Evolutionary conservation across 2,113 vertebrate species (phyloP), one percentile per base, ranked within the genome.

Genomic region (Miniopterus natalensis): DNA sequence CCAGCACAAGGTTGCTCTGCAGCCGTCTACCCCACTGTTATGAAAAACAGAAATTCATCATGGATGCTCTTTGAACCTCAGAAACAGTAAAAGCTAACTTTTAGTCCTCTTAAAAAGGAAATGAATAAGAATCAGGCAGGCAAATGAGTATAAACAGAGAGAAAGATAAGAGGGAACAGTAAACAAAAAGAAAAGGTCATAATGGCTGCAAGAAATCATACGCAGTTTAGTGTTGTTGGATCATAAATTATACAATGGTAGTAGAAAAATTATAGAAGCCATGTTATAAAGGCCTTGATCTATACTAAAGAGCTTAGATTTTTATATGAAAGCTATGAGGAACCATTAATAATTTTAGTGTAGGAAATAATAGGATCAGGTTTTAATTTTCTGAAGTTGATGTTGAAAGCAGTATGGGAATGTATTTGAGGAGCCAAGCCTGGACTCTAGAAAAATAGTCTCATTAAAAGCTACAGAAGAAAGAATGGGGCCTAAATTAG

Each of bases 371-470:
- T 70, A 47, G 23, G 8, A 77, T 81, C 45, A 61, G 42, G 77
- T 40, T 89, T 92, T 49, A 77, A 73, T 61, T 94, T 81, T 66
- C 36, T 55, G 73, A 90, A 95, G 49, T 42, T 74, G 59, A 90
- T 61, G 29, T 92, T 94, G 70, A 53, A 94, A 85, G 31, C 13
- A 53, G 11, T 73, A 63, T 78, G 47, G 8, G 40, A 73, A 11
- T 73, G 29, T 86, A 74, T 8, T 14, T 86, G 66, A 85, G 45
- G 27, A 25, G 4, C 13, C 25, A 70, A 71, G 7, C 40, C 18
- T 78, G 1, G 49, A 75, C 2, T 75, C 31, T 65, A 66, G 51
- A 95, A 92, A 77, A 81, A 49, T 61, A 87, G 8, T 88, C n/a
- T 23, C 49, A 45, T 59, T 57, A 90, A 53, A 90, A 79, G 27